Base-by-base conservation (phyloP, 2,888 invertebrate species). In the Apotomis betuletana region DNA sequence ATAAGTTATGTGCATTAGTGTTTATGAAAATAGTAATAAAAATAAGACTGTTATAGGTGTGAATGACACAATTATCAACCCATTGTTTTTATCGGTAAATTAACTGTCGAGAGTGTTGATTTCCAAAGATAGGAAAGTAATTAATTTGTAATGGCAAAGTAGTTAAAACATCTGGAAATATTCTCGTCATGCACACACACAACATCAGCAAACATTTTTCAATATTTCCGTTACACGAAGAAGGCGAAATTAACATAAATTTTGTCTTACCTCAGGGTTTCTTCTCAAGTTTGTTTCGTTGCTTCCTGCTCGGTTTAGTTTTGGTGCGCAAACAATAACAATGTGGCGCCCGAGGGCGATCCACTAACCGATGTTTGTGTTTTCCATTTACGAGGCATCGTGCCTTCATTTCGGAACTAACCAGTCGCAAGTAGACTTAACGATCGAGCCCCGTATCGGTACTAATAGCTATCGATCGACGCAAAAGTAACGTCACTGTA, bases 261-360 rank as follows among this genome's bases (percentile, higher is more conserved):
- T 74, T 60, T 68, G 76, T 75, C 79, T 79, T 78, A 80, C 80
- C 78, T 81, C 79, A 74, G 74, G 76, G 81, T 83, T 83, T 85
- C 86, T 87, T 87, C 83, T 81, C 67, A 74, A 75, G 76, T 75
- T 75, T 74, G 70, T 70, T 70, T 64, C 58, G 65, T 2, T 82
- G 80, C 79, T 79, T 80, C 70, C 78, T 76, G 76, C 81, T 77
- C 77, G 80, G 82, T 83, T 84, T 87, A 90, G 91, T 91, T 91
- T 87, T 81, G 87, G 86, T 83, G 83, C 80, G 83, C 90, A 90
- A 92, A 92, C 92, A 92, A 92, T 90, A 92, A 92, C 90, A 91
- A 81, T 79, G 85, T 83, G 83, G 80, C 77, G 87, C 86, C 86
- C 80, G 83, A 84, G 84, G 85, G 87, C 88, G 74, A 76, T 79